Conservation (phyloP, 2,113 vertebrate species). For the Hipposideros armiger region DNA sequence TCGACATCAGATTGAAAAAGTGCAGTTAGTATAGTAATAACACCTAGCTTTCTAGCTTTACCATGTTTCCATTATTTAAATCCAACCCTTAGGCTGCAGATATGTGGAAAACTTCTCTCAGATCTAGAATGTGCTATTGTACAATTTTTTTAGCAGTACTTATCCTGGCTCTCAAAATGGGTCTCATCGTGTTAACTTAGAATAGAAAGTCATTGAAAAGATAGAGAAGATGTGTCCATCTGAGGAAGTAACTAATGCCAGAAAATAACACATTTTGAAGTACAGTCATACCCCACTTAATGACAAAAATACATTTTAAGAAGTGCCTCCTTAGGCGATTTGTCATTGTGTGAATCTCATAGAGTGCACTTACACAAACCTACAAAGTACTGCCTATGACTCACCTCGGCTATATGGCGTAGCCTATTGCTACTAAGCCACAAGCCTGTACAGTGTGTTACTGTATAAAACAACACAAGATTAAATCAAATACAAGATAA, state of each 20-base stretch:
- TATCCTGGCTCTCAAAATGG: neutral
- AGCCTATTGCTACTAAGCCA: too few relatives aligned
- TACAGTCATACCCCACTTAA: neutral
- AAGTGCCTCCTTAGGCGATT: neutral
- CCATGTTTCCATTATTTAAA: constrained; percentile 53
- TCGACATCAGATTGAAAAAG: neutral
- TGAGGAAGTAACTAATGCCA: neutral
- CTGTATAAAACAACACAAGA: neutral
- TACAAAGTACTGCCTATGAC: too few relatives aligned
- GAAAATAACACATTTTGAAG: constrained; percentile 56
- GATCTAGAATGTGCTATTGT: neutral
- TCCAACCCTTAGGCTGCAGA: neutral
- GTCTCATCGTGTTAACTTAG: constrained; percentile 7
- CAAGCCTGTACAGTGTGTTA: neutral
- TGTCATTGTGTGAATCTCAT: neutral
- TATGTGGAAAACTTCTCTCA: neutral
- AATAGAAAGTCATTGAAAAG: constrained; percentile 53
- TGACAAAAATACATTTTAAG: neutral
- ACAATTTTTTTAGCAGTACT: neutral
- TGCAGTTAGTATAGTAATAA: neutral
- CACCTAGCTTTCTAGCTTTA: neutral
- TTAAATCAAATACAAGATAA: neutral
- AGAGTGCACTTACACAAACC: neutral
- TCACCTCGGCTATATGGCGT: neutral
- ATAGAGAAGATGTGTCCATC: neutral